Base-by-base conservation (phyloP, 1,140 invertebrate genomes). In the Campodea augens region DNA sequence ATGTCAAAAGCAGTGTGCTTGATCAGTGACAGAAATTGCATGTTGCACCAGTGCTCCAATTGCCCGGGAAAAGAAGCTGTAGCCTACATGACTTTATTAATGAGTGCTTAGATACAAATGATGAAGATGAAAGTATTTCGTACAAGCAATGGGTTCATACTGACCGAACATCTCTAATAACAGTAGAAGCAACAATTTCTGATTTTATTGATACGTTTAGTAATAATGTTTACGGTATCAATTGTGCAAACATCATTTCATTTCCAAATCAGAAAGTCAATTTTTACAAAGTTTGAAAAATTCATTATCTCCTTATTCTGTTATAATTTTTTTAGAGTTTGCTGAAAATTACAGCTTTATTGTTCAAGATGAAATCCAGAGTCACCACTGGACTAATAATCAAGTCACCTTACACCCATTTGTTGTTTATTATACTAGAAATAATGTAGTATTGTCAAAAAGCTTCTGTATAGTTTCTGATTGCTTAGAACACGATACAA, bases 301-400 rank as follows among this genome's bases (percentile, higher is more conserved):
- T 43, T 38, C 41, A 22, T 40, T 50, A 15, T 20, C n/a, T 5
- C 1, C 7, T 22, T 25, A 41, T 20, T 23, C 23, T 15, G 32
- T 25, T 15, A 27, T 51, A 12, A 25, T 51, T 18, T 23, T 48
- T n/a, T 36, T 47, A 27, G 49, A 54, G 24, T 52, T 52, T 49
- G 47, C 49, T 29, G 52, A 55, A 51, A 54, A 53, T 45, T 55
- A 47, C 43, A 51, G 44, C 24, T 51, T 54, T 43, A 45, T 54
- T 20, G 43, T 51, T 38, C 54, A 54, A 43, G 52, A 56, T 49
- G 51, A 47, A 22, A 43, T 49, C 27, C 54, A 56, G 43, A 40
- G 50, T 23, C 47, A 45, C 25, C 50, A 56, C 41, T 56, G 54
- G 50, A 20, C 36, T 2, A 52, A 56, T 25, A 25, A 19, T 24